Conservation (phyloP, 2,797 vertebrate species). For the Malacoraja senta region DNA sequence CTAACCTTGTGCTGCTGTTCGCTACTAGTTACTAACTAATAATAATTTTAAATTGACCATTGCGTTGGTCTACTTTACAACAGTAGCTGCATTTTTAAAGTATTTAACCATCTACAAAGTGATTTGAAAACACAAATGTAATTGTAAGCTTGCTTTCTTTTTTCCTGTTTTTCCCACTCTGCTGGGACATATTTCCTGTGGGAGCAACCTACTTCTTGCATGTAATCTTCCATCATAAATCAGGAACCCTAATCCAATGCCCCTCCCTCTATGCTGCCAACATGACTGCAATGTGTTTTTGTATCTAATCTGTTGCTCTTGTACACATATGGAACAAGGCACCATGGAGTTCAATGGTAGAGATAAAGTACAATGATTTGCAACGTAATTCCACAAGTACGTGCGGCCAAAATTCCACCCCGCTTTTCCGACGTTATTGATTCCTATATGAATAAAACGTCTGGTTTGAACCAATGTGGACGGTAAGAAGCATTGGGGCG, state of each 20-base stretch:
- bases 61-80: background rate
- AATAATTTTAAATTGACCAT: background rate
- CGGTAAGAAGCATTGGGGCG: background rate
- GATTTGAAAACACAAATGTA: background rate
- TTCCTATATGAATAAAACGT: background rate
- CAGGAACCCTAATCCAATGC: background rate
- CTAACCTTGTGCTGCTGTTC: background rate
- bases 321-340: background rate
- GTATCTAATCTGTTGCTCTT: background rate
- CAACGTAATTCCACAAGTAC: background rate
- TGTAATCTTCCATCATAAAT: background rate
- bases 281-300: background rate
- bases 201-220: background rate
- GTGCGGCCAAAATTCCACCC: background rate
- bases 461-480: background rate
- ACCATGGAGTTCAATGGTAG: background rate
- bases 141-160: background rate
- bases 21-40: background rate
- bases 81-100: background rate
- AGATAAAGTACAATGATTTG: background rate
- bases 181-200: background rate
- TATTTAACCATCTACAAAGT: background rate
- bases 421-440: background rate
- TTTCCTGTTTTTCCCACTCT: background rate
- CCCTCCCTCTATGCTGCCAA: background rate